Percentiles rank a stretch among this genome's conserved stretches.
Conservation (phyloP, 2,888 invertebrate genomes). For the Dinocampus coccinellae region DNA sequence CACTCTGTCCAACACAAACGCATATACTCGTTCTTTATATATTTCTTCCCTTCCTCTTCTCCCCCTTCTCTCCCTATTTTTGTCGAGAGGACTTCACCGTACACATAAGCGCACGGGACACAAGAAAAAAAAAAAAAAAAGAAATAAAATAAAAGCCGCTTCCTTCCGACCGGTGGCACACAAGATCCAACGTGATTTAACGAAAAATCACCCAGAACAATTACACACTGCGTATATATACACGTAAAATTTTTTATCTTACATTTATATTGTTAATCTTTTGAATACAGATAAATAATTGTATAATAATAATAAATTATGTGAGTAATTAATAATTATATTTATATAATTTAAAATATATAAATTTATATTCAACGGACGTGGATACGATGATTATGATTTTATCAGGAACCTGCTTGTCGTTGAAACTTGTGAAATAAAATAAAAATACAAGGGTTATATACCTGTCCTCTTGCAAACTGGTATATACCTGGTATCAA, state of each 20-base stretch:
- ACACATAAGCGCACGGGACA: slow-evolving; percentile 12
- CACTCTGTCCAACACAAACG: slow-evolving; percentile 45
- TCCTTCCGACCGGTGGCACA: slow-evolving; percentile 66
- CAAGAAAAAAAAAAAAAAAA: too few species aligned
- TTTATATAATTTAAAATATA: background rate
- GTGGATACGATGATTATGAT: background rate
- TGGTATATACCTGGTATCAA: background rate
- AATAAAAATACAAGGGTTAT: slow-evolving; percentile 28
- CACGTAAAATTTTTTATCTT: too few species aligned
- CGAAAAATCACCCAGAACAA: too few species aligned
- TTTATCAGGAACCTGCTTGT: background rate
- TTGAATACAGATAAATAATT: too few species aligned
- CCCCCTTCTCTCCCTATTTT: background rate
- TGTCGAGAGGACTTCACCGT: background rate
- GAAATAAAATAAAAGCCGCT: slow-evolving; percentile 63
- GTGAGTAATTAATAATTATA: background rate
- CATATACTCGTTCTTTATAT: background rate
- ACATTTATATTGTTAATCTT: too few species aligned
- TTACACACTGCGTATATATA: too few species aligned
- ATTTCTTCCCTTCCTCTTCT: background rate
- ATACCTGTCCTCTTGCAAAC: slow-evolving; percentile 5
- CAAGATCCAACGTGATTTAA: too few species aligned
- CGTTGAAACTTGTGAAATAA: background rate
- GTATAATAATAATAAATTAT: too few species aligned
- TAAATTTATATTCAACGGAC: background rate